These are phyloP conservation scores for Orussus abietinus DNA, from an alignment of 1,140 invertebrate genomes.

Conservation along the genomic window DNA sequence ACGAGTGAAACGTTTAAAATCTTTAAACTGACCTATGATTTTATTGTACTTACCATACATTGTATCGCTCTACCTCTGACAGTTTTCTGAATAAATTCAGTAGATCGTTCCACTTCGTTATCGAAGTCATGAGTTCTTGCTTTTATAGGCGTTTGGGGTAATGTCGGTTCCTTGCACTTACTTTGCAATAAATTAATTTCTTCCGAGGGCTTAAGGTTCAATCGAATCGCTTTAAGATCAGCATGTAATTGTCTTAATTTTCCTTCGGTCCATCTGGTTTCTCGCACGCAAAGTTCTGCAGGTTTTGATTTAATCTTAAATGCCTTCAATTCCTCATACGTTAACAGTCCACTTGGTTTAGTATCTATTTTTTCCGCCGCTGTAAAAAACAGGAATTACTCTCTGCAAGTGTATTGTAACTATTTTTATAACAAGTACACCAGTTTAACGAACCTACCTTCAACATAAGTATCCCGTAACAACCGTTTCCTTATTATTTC, in stretches of 20 bases:
- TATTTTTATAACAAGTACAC: constrained; percentile 18
- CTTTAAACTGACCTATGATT: neutral
- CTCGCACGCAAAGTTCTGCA: constrained; percentile 52
- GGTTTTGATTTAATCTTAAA: constrained; percentile 29
- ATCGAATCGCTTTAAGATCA: constrained; percentile 50
- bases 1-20: neutral
- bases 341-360: constrained; percentile 34
- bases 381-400: constrained; percentile 18
- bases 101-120: constrained; percentile 57
- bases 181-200: constrained; percentile 21
- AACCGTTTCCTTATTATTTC: constrained; percentile 27
- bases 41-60: constrained; percentile 56
- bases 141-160: constrained; percentile 57
- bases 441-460: constrained; percentile 11
- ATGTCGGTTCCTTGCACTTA: constrained; percentile 42
- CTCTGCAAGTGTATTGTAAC: constrained; percentile 17
- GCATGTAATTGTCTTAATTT: constrained; percentile 57
- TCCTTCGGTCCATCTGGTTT: constrained; percentile 62
- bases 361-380: constrained; percentile 36
- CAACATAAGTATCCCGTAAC: constrained; percentile 11
- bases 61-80: constrained; percentile 67
- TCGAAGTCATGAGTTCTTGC: constrained; percentile 52
- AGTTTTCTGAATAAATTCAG: constrained; percentile 62
- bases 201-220: constrained; percentile 12
- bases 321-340: constrained; percentile 26